Conservation (phyloP, 2,113 vertebrate genomes). For the Hippocampus zosterae region DNA sequence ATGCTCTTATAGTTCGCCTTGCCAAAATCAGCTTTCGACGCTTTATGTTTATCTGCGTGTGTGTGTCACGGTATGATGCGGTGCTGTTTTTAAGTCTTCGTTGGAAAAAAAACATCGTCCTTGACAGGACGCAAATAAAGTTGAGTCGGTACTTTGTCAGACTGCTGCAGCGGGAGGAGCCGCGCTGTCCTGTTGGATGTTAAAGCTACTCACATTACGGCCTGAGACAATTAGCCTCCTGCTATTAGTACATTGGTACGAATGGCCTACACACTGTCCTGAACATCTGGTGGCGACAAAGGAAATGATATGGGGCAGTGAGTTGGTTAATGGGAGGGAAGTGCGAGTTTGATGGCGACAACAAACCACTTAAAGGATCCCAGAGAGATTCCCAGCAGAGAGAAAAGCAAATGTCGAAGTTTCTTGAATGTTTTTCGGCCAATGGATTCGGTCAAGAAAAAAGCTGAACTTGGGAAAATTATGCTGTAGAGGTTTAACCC, state of each 20-base stretch:
- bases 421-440: background rate
- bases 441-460: background rate
- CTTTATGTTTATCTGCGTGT: slow-evolving; percentile 1
- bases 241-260: slow-evolving; percentile 43
- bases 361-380: slow-evolving; percentile 6
- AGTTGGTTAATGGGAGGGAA: slow-evolving; percentile 40
- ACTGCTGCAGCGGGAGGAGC: slow-evolving; percentile 28
- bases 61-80: background rate
- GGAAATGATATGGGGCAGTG: slow-evolving; percentile 33
- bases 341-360: slow-evolving; percentile 21
- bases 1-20: slow-evolving; percentile 48
- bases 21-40: slow-evolving; percentile 39
- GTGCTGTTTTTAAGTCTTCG: background rate
- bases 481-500: background rate
- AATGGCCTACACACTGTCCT: slow-evolving; percentile 39
- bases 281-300: slow-evolving; percentile 52
- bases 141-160: slow-evolving; percentile 6
- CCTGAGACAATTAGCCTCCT: slow-evolving; percentile 60
- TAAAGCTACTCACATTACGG: slow-evolving; percentile 42
- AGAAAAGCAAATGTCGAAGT: background rate
- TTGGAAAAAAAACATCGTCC: background rate
- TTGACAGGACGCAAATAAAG: background rate
- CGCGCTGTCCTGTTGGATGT: slow-evolving; percentile 28
- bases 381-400: slow-evolving; percentile 2
- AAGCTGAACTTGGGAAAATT: slow-evolving; percentile 8